These are phyloP conservation scores for Mobula hypostoma DNA, from an alignment of 2,113 vertebrate genomes.

Conservation along the genomic window DNA sequence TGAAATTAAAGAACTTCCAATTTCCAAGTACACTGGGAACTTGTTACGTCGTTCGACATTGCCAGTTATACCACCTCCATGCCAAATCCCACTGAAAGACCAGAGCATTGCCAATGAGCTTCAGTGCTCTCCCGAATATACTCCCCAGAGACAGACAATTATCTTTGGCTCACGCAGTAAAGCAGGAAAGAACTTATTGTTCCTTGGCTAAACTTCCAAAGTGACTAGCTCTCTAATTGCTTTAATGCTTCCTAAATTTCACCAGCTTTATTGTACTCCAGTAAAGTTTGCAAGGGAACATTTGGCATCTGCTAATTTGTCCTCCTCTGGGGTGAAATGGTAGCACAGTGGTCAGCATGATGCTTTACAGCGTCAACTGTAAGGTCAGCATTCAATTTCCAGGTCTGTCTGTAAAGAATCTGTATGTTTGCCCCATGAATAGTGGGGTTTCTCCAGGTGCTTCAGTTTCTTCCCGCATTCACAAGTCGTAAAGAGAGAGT, in stretches of 20 bases:
- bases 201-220: neutral
- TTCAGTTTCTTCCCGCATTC: too few species aligned
- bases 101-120: neutral
- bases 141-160: neutral
- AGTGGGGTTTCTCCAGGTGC: too few species aligned
- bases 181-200: neutral
- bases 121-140: neutral
- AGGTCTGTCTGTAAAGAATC: too few species aligned
- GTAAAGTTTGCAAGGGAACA: neutral
- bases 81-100: neutral
- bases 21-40: neutral
- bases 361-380: too few species aligned
- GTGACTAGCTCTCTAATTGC: neutral
- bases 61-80: neutral
- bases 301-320: neutral
- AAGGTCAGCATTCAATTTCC: too few species aligned
- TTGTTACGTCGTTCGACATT: neutral
- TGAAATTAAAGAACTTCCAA: neutral
- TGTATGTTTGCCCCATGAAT: too few species aligned
- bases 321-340: too few species aligned
- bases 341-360: too few species aligned
- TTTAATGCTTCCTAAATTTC: neutral
- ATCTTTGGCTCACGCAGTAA: neutral
- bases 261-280: neutral
- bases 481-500: too few species aligned